Evolutionary conservation across 1,140 invertebrate species (phyloP).

Genomic region (Caerostris extrusa): DNA sequence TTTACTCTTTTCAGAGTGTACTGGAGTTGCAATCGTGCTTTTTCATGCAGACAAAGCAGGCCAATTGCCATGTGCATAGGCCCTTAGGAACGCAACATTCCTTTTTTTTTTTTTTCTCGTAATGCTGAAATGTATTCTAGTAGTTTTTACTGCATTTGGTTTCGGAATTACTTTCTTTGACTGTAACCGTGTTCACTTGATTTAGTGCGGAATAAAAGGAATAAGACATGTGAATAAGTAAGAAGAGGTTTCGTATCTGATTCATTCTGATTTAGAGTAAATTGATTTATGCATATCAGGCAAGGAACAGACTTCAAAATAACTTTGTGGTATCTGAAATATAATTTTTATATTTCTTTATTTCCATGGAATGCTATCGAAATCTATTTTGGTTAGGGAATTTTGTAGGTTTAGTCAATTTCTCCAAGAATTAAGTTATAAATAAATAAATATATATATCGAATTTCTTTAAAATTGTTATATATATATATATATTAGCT

Average conservation of each 20-base stretch:
- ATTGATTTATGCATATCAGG: constrained; percentile 17
- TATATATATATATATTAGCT: no score
- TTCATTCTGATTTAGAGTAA: constrained; percentile 7
- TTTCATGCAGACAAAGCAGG: constrained; percentile 30
- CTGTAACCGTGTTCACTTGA: not conserved
- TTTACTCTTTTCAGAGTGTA: not conserved
- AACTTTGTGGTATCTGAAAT: not conserved
- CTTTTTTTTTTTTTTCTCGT: not conserved
- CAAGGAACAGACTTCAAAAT: not conserved
- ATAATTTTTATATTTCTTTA: no score
- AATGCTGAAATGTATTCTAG: not conserved
- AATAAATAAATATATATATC: no score
- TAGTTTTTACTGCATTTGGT: constrained; percentile 9
- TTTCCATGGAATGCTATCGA: not conserved
- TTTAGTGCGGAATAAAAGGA: not conserved
- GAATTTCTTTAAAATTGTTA: no score
- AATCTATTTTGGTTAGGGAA: no score
- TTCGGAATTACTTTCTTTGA: constrained; percentile 25
- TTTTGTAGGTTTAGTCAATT: no score
- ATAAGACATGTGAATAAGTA: not conserved
- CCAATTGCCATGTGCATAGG: constrained; percentile 28
- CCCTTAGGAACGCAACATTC: not conserved
- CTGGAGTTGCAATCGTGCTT: constrained; percentile 29
- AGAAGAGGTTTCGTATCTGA: not conserved
- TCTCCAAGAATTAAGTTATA: no score